Conservation (phyloP, 2,113 vertebrate species). For the Hippolais icterina region DNA sequence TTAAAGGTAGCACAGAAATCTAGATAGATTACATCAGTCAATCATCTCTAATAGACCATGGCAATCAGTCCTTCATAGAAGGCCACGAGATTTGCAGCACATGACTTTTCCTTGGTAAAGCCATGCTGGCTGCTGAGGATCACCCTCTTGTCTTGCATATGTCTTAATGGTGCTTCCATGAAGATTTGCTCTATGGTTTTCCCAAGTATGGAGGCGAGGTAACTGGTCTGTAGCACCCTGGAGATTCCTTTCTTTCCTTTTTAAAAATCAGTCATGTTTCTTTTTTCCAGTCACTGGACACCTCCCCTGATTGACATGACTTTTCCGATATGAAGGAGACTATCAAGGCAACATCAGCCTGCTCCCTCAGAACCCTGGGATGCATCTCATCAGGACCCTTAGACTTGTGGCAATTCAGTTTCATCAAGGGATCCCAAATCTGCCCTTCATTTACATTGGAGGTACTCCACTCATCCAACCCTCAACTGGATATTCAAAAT, state of each 20-base stretch:
- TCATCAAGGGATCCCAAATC: neutral
- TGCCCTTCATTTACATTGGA: neutral
- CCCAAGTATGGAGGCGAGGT: neutral
- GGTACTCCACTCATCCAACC: accelerated
- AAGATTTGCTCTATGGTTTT: neutral
- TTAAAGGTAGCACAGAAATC: neutral
- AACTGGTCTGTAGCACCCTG: neutral
- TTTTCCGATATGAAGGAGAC: neutral
- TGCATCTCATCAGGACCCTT: neutral
- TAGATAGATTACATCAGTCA: neutral
- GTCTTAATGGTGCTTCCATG: neutral
- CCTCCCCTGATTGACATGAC: neutral
- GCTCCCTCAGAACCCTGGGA: neutral
- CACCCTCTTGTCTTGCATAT: neutral
- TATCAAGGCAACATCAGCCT: neutral
- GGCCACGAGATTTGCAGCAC: accelerated
- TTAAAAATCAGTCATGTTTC: neutral
- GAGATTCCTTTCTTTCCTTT: neutral
- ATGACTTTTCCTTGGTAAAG: neutral
- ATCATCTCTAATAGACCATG: neutral
- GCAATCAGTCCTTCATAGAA: neutral
- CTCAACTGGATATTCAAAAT: neutral
- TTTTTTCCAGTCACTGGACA: neutral
- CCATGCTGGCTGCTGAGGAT: neutral
- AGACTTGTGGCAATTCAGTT: neutral